These are phyloP conservation scores for Perizoma flavofasciatum DNA, from an alignment of 2,888 invertebrate genomes.

Conservation along the genomic window DNA sequence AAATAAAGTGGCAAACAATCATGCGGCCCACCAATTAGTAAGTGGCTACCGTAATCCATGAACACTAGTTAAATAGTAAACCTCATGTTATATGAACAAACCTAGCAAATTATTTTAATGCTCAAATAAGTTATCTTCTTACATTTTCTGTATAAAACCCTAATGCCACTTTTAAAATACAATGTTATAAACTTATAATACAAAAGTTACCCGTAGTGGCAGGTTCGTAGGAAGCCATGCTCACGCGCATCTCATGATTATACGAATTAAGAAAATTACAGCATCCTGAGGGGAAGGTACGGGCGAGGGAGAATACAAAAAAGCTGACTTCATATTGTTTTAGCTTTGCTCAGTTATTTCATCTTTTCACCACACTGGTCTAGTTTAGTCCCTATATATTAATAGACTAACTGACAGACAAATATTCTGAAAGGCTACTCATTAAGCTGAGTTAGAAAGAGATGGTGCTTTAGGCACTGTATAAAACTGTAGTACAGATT, in stretches of 20 bases:
- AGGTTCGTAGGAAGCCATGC: constrained; percentile 29
- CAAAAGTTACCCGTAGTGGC: constrained; percentile 16
- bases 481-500: too few relatives aligned
- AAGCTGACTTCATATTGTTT: constrained; percentile 12
- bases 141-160: constrained; percentile 5
- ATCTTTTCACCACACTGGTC: neutral
- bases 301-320: constrained; percentile 12
- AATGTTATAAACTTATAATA: constrained; percentile 3
- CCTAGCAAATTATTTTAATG: too few relatives aligned
- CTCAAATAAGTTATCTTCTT: too few relatives aligned
- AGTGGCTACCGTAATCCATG: too few relatives aligned
- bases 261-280: constrained; percentile 68
- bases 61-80: neutral
- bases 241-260: constrained; percentile 49
- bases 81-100: neutral
- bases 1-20: too few relatives aligned
- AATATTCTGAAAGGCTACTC: too few relatives aligned
- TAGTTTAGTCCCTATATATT: too few relatives aligned
- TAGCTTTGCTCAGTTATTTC: neutral
- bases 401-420: too few relatives aligned
- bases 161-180: constrained; percentile 16
- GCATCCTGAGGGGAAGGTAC: constrained; percentile 22
- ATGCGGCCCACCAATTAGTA: too few relatives aligned
- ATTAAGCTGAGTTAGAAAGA: too few relatives aligned
- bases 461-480: too few relatives aligned